These are phyloP conservation scores for Pelagia noctiluca DNA, from an alignment of 30 jellyfish, hydroid and myxozoan species.

Conservation along the genomic window DNA sequence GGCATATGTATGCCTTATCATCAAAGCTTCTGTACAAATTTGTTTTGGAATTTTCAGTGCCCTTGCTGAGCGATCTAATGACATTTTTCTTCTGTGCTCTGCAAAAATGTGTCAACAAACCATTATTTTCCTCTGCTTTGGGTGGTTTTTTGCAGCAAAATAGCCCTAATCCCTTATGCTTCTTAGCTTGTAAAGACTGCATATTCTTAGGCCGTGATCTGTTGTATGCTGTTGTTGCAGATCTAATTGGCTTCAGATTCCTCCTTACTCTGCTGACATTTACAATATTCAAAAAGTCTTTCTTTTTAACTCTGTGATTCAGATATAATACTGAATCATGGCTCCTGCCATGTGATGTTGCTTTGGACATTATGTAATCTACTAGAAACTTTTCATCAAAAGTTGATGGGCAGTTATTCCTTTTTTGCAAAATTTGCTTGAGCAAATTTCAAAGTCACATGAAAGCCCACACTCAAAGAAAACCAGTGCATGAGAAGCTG, in stretches of 20 bases:
- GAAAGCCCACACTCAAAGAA: no score
- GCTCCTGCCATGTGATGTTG: background rate
- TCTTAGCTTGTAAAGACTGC: conserved; percentile 24
- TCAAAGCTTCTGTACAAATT: background rate
- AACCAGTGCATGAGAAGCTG: no score
- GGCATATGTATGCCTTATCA: conserved; percentile 10
- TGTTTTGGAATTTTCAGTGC: background rate
- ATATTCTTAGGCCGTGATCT: background rate
- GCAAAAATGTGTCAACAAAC: background rate
- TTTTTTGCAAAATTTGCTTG: no score
- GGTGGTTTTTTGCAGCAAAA: conserved; percentile 34
- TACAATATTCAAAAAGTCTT: background rate
- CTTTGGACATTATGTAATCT: background rate
- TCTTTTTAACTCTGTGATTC: background rate
- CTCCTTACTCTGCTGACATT: background rate
- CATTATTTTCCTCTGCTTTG: conserved; percentile 16
- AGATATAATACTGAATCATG: background rate
- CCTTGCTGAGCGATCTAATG: background rate
- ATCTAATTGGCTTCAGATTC: background rate
- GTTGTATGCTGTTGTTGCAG: conserved; percentile 15
- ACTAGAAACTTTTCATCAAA: background rate
- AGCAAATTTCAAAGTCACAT: no score
- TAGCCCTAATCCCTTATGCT: conserved; percentile 15
- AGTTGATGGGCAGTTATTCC: no score
- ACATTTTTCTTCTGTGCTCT: background rate